phyloP scores from a whole-genome alignment of 1,140 invertebrate genomes.

The Bombus waltoni region DNA sequence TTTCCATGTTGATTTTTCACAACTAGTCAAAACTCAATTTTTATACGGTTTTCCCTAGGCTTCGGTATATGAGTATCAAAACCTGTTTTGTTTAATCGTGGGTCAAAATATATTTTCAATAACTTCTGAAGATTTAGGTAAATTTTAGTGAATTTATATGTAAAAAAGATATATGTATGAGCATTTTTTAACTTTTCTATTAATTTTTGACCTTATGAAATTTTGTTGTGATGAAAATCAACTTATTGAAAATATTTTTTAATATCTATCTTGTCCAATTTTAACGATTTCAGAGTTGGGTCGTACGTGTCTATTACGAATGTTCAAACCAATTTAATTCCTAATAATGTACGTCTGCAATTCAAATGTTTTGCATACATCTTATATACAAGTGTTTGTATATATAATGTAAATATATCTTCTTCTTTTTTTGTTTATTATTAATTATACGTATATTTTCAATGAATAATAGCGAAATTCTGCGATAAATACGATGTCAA shows the following conservation, averaged over 20 bases:
- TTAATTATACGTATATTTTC: not conserved
- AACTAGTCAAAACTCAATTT: no score
- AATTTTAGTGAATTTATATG: not conserved
- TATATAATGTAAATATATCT: not conserved
- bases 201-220: not conserved
- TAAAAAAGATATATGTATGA: not conserved
- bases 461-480: not conserved
- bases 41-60: no score
- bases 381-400: not conserved
- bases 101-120: not conserved
- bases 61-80: no score
- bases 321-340: not conserved
- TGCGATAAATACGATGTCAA: constrained; percentile 58
- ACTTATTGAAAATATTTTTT: not conserved
- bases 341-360: not conserved
- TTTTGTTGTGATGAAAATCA: not conserved
- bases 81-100: no score
- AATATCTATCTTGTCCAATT: not conserved
- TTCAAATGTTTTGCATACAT: constrained; percentile 15
- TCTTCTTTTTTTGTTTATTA: not conserved
- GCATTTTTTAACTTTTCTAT: not conserved
- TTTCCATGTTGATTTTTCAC: no score
- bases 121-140: not conserved
- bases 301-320: not conserved
- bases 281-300: not conserved